Base-by-base conservation (phyloP, 2,113 vertebrate genomes). In the Malurus melanocephalus region DNA sequence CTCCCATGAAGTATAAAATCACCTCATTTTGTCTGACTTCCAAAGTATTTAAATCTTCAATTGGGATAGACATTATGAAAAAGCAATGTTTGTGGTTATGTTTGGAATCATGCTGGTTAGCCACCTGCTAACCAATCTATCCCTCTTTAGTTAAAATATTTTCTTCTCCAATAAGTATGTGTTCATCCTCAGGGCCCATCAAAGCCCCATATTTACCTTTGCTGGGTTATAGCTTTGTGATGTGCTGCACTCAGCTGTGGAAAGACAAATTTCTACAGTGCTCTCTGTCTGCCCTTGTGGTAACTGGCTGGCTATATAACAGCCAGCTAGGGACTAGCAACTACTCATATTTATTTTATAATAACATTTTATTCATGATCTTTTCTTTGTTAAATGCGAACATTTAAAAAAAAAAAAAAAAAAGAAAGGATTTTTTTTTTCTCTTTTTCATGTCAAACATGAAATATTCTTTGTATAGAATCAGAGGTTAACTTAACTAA, bases 71-170 rank as follows among this genome's bases (percentile, higher is more conserved):
- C 83, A 95, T 86, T 81, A 24, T 27, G 46, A 67, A 77, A 88
- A 92, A 88, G 43, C 82, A 91, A 85, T 74, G 22, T 88, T 67
- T 80, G 57, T 80, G 46, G 45, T 82, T 92, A 64, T 88, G 51
- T 87, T 51, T 91, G 67, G 15, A 23, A 83, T 93, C 88, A 76
- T 80, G 88, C 91, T 96, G 92, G 38, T 79, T 91, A 94, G 85
- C 94, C 93, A 95, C 87, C 93, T 96, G 93, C 92, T 95, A 94
- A 83, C 85, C 82, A 88, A 85, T 93, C 69, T 93, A 88, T 73
- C 30, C n/a, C 52, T 80, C 33, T 92, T 83, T 59, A 92, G 69
- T 45, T 68, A 43, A 82, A 89, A 53, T 85, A 72, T 80, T 85
- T 93, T 89, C 52, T 84, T 92, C 51, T 90, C 38, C 46, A 51